Base-by-base conservation (phyloP, 2,113 vertebrate species). In the Alligator sinensis region DNA sequence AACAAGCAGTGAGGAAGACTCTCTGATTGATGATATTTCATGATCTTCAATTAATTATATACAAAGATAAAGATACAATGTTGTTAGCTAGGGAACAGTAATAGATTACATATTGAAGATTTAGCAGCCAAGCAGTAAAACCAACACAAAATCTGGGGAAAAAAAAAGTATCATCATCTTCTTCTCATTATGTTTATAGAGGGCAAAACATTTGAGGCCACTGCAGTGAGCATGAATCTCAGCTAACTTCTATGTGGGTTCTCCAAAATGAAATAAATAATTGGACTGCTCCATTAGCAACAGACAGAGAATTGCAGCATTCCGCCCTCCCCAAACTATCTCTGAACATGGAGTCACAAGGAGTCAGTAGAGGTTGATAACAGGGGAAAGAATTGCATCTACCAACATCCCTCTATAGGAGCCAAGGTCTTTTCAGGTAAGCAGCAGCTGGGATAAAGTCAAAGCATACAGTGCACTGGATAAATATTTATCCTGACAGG, bases 31-130 rank as follows among this genome's bases (percentile, higher is more conserved):
- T 97, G 74, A 28, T 80, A 10, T 88, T 92, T 96, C 89, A 82
- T 86, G 80, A 93, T 93, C 84, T 83, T 96, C 12, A 2, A 86
- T 97, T 96, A 97, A 94, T 95, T 95, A 91, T 54, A 91, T 34
- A 89, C 18, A 82, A 96, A 88, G 88, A 78, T 81, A 96, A 94
- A 93, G 72, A 90, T 8, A 66, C 18, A 76, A 82, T 84, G 38
- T 58, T 95, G 60, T 95, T 94, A 85, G 27, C 78, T 91, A 74
- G 60, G 83, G 66, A 94, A 87, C 3, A 72, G 47, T 27, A 94
- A 88, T 63, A 92, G 62, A 94, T 94, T 94, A 88, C 84, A 87
- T 27, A 19, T 87, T 12, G 96, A 89, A 70, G 74, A 85, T 16
- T 82, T 88, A 93, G 55, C 86, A 85, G 78, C 80, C 89, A 90